Percentiles rank a stretch among this genome's conserved stretches.
Evolutionary conservation across 2,888 invertebrate species (phyloP).

Genomic region (Adela reaumurella): DNA sequence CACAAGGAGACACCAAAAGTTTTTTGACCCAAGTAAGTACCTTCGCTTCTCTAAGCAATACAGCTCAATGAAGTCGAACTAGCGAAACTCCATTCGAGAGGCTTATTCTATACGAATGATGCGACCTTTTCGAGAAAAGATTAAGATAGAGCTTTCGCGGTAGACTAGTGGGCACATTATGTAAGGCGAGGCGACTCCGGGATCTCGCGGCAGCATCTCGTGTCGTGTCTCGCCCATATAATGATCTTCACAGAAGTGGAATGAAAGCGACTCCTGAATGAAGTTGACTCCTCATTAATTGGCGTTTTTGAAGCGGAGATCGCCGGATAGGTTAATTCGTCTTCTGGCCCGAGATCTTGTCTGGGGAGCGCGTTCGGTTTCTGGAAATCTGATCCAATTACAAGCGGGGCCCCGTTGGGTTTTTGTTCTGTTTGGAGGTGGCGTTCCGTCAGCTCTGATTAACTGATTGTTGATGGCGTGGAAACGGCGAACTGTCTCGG

Average conservation of each 20-base stretch:
- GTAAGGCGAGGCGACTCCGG: constrained; percentile 30
- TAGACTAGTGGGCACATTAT: not conserved
- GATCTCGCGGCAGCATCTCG: constrained; percentile 45
- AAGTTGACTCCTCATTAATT: constrained; percentile 58
- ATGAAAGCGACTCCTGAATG: constrained; percentile 35
- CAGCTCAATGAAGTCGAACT: no score
- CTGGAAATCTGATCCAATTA: constrained; percentile 58
- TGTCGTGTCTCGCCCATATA: constrained; percentile 52
- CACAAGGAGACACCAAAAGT: no score
- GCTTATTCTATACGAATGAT: not conserved
- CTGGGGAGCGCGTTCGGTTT: constrained; percentile 51
- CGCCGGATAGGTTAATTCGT: constrained; percentile 57
- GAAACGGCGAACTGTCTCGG: no score
- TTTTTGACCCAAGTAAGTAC: no score
- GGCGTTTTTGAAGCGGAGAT: constrained; percentile 54
- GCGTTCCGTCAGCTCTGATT: constrained; percentile 16
- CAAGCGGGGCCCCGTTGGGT: constrained; percentile 49
- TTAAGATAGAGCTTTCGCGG: not conserved
- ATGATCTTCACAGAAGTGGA: constrained; percentile 44
- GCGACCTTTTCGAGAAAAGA: not conserved
- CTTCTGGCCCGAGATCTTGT: constrained; percentile 51
- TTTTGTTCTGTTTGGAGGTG: constrained; percentile 50
- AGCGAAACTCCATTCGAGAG: not conserved
- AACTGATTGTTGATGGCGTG: not conserved
- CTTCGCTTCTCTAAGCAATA: no score